Percentiles rank a stretch among this genome's conserved stretches.
phyloP scores from a whole-genome alignment of 2,113 vertebrate genomes.

The Bostrychus sinensis region DNA sequence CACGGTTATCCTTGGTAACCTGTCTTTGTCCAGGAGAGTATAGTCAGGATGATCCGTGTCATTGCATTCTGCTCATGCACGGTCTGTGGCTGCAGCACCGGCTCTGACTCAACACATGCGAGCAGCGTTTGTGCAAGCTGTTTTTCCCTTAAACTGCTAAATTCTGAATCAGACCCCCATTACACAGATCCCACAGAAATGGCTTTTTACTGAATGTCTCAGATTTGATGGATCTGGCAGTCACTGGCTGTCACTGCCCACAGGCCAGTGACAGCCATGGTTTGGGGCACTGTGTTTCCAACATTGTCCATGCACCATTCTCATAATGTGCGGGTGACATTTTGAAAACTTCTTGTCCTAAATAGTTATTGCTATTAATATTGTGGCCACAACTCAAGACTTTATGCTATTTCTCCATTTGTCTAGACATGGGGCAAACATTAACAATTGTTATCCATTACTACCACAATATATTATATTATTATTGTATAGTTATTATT shows the following conservation, averaged over 20 bases:
- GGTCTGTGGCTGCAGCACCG: slow-evolving; percentile 13
- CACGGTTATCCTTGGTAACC: not conserved
- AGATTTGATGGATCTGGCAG: slow-evolving; percentile 16
- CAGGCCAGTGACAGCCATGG: not conserved
- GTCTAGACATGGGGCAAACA: no score
- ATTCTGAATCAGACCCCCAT: slow-evolving; percentile 27
- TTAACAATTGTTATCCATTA: no score
- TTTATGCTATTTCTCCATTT: no score
- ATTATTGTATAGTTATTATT: no score
- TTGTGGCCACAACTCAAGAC: no score
- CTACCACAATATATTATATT: no score
- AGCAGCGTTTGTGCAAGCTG: slow-evolving; percentile 13
- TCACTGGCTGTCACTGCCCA: not conserved
- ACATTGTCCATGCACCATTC: no score
- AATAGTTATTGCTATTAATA: no score
- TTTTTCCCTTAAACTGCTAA: slow-evolving; percentile 13
- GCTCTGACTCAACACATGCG: slow-evolving; percentile 19
- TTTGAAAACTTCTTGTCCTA: no score
- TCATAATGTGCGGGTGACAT: no score
- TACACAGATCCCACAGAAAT: not conserved
- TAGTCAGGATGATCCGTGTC: slow-evolving; percentile 20
- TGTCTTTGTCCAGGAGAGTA: slow-evolving; percentile 1
- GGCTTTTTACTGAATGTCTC: slow-evolving; percentile 22
- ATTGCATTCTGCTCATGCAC: slow-evolving; percentile 51
- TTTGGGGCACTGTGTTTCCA: not conserved